Conservation (phyloP, 2,888 invertebrate genomes). For the Pandemis corylana region DNA sequence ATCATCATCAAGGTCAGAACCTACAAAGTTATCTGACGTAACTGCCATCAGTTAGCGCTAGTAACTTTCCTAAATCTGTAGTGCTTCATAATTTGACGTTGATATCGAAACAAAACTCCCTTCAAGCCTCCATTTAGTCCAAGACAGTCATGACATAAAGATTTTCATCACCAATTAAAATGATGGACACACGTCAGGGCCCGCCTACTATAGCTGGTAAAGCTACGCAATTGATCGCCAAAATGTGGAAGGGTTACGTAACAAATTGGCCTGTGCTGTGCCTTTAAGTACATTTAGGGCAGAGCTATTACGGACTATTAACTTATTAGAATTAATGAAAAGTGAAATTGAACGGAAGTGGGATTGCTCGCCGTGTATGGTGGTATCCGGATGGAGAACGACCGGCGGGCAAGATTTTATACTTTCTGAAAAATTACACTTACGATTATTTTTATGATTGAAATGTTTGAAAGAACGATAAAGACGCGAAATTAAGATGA, state of each 20-base stretch:
- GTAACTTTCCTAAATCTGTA: neutral
- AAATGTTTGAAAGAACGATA: neutral
- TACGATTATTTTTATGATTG: no score
- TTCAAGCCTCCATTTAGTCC: conserved; percentile 10
- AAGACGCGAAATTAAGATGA: neutral
- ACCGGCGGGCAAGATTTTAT: neutral
- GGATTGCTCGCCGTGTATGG: neutral
- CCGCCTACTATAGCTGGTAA: conserved; percentile 64
- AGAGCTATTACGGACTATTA: conserved; percentile 14
- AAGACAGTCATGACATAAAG: conserved; percentile 37
- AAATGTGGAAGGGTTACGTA: conserved; percentile 52
- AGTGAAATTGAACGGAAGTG: conserved; percentile 6
- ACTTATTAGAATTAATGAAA: conserved; percentile 30
- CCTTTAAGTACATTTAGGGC: conserved; percentile 36
- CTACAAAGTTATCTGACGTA: neutral
- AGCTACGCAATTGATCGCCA: conserved; percentile 58
- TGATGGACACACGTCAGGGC: conserved; percentile 58
- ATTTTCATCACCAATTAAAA: conserved; percentile 53
- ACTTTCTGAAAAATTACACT: neutral
- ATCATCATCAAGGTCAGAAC: neutral
- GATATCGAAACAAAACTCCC: conserved; percentile 22
- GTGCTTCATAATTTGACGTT: conserved; percentile 19
- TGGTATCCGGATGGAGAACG: neutral
- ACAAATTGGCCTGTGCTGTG: conserved; percentile 32
- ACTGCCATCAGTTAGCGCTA: neutral